Percentiles rank a stretch among this genome's conserved stretches.
Evolutionary conservation across 2,113 vertebrate species (phyloP).

Genomic region (Chlorodrepanis virens): DNA sequence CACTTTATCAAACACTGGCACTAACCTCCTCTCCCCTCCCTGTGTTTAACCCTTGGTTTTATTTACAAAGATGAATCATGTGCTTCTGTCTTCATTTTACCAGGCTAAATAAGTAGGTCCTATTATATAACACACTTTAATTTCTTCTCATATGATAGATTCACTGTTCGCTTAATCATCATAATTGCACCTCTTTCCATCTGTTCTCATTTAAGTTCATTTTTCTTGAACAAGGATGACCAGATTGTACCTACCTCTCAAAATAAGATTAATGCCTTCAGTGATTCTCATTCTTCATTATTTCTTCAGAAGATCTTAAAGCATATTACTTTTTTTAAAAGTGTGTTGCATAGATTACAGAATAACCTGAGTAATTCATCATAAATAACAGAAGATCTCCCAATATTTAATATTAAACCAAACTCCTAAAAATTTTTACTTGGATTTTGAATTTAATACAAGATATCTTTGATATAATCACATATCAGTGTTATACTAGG

Average conservation of each 20-base stretch:
- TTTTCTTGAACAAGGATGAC: slow-evolving; percentile 33
- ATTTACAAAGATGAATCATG: background rate
- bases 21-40: background rate
- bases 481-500: background rate
- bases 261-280: slow-evolving; percentile 35
- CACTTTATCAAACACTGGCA: background rate
- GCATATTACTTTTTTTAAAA: background rate
- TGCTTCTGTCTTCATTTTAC: background rate
- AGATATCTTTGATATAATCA: background rate
- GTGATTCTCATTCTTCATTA: background rate
- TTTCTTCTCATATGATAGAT: background rate
- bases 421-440: background rate
- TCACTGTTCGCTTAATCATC: background rate
- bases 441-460: background rate
- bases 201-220: slow-evolving; percentile 43
- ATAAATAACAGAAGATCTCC: background rate
- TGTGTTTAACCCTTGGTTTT: background rate
- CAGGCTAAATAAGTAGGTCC: background rate
- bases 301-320: background rate
- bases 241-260: slow-evolving; percentile 26
- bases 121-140: background rate
- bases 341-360: background rate
- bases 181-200: slow-evolving; percentile 27
- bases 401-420: background rate
- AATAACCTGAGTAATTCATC: background rate